Conservation (phyloP, 1,140 invertebrate genomes). For the Cepaea nemoralis region DNA sequence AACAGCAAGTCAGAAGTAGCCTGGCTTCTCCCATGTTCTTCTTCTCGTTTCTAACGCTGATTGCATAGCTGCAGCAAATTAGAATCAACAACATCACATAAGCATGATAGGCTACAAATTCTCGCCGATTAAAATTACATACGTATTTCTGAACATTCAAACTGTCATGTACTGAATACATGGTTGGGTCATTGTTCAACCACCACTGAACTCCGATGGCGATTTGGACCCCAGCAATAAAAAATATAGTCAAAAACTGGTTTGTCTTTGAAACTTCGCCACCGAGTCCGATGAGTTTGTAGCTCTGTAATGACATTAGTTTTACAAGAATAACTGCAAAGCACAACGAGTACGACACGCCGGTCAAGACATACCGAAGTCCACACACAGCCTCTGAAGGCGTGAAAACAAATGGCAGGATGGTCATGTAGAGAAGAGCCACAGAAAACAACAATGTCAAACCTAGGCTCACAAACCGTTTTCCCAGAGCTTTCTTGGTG, state of each 20-base stretch:
- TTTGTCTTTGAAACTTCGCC: slow-evolving; percentile 77
- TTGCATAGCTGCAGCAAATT: slow-evolving; percentile 72
- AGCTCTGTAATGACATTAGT: slow-evolving; percentile 76
- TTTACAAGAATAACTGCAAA: slow-evolving; percentile 76
- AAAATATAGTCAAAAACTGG: slow-evolving; percentile 74
- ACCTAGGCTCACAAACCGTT: slow-evolving; percentile 75
- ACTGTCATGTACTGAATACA: slow-evolving; percentile 24
- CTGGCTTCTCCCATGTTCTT: slow-evolving; percentile 77
- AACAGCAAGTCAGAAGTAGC: slow-evolving; percentile 74
- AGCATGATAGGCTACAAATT: slow-evolving; percentile 66
- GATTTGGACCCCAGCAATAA: slow-evolving; percentile 70
- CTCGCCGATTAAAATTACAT: slow-evolving; percentile 57
- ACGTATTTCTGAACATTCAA: slow-evolving; percentile 40
- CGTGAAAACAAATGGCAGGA: slow-evolving; percentile 75
- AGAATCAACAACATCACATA: slow-evolving; percentile 77
- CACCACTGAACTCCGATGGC: slow-evolving; percentile 59
- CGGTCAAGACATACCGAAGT: slow-evolving; percentile 74
- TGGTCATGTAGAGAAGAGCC: slow-evolving; percentile 74
- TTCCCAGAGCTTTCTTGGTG: slow-evolving; percentile 73
- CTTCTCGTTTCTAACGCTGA: slow-evolving; percentile 74
- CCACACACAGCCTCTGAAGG: slow-evolving; percentile 71
- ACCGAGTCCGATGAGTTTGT: slow-evolving; percentile 75
- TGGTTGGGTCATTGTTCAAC: slow-evolving; percentile 47
- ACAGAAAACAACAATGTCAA: slow-evolving; percentile 73
- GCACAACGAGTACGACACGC: slow-evolving; percentile 74